These are phyloP conservation scores for Erebia aethiops DNA, from an alignment of 2,888 invertebrate species.

Conservation along the genomic window DNA sequence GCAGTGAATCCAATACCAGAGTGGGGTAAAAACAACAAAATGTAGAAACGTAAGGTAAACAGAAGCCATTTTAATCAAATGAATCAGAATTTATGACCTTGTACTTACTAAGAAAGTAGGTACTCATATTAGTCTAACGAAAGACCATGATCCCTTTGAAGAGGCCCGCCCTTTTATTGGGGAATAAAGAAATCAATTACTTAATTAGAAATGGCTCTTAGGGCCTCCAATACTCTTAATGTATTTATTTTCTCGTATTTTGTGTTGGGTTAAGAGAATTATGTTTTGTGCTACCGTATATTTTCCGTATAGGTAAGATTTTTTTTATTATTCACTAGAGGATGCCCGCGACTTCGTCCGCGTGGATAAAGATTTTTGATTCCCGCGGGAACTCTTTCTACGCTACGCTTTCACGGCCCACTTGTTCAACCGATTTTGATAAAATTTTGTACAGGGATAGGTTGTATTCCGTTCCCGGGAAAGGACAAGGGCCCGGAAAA, in stretches of 20 bases:
- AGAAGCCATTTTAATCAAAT: slow-evolving; percentile 28
- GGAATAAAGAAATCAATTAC: slow-evolving; percentile 33
- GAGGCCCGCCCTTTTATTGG: slow-evolving; percentile 25
- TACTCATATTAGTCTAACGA: slow-evolving; percentile 29
- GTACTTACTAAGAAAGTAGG: slow-evolving; percentile 3
- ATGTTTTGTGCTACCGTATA: neutral
- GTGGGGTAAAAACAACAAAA: neutral
- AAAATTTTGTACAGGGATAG: too few relatives aligned
- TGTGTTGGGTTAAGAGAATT: slow-evolving; percentile 10
- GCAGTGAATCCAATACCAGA: too few relatives aligned
- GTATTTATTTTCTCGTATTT: slow-evolving; percentile 20
- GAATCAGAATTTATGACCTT: slow-evolving; percentile 28
- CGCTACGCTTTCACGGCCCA: too few relatives aligned
- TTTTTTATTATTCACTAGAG: too few relatives aligned
- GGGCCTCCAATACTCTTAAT: slow-evolving; percentile 10
- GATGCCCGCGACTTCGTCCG: too few relatives aligned
- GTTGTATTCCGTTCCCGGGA: too few relatives aligned
- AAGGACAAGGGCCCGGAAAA: too few relatives aligned
- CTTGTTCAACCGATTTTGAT: too few relatives aligned
- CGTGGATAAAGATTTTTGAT: too few relatives aligned
- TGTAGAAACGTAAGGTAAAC: slow-evolving; percentile 9
- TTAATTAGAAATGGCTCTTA: slow-evolving; percentile 30
- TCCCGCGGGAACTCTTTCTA: too few relatives aligned
- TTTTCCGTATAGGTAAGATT: neutral
- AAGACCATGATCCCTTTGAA: slow-evolving; percentile 31